Conservation (phyloP, 2,113 vertebrate genomes). For the Dipodomys ordii region DNA sequence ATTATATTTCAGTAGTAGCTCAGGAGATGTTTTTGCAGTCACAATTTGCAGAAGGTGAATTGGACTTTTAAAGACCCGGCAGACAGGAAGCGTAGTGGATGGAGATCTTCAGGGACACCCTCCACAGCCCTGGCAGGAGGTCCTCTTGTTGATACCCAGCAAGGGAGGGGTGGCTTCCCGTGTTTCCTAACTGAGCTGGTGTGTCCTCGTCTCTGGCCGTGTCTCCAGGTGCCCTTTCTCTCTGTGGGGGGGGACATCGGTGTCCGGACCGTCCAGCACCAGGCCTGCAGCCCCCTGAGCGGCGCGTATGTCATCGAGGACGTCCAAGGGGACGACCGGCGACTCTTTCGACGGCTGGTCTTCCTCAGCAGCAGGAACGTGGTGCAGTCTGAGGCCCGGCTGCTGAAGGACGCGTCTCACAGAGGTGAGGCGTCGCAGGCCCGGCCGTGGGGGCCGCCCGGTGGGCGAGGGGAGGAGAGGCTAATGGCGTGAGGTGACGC, state of each 20-base stretch:
- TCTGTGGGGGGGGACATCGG: conserved; percentile 97
- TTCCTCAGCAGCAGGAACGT: conserved; percentile 94
- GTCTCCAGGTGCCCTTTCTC: conserved; percentile 94
- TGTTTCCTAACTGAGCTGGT: not conserved
- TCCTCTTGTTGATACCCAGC: not conserved
- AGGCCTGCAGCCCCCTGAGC: conserved; percentile 90
- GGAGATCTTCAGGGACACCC: not conserved
- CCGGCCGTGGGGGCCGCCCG: accelerated
- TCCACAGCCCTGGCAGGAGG: not conserved
- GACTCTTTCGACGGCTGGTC: conserved; percentile 93
- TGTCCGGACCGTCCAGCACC: conserved; percentile 90
- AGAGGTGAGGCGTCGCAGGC: conserved; percentile 59
- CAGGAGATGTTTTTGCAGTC: not conserved
- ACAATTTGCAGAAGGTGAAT: conserved; percentile 16
- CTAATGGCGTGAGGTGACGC: no score
- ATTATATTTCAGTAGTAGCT: not conserved
- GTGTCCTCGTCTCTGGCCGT: not conserved
- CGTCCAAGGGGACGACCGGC: conserved; percentile 91
- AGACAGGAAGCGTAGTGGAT: not conserved
- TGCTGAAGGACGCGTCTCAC: conserved; percentile 79
- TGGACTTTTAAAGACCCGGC: not conserved
- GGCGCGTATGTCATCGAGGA: conserved; percentile 96
- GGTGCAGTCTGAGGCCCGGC: conserved; percentile 95
- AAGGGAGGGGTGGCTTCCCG: not conserved
- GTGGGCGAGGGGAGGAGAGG: no score